Base-by-base conservation (phyloP, 1,140 invertebrate genomes). In the Lysiphlebus fabarum region DNA sequence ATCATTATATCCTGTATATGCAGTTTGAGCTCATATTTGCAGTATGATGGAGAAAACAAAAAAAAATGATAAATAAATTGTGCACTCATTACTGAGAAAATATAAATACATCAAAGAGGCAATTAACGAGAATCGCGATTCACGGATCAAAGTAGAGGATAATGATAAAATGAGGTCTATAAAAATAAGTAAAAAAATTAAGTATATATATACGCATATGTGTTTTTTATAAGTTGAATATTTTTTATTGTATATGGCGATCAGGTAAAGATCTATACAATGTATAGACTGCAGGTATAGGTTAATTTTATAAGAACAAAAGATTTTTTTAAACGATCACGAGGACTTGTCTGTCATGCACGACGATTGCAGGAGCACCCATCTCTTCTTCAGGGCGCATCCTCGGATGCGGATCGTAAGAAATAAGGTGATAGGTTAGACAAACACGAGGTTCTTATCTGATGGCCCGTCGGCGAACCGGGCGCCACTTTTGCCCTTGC, bases 401-500 rank as follows among this genome's bases (percentile, higher is more conserved):
- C 62, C 53, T 34, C 47, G 62, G 66, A 60, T 55, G 53, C 53
- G 65, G 68, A 71, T 67, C 67, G 65, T 65, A 66, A 68, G 68
- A 62, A 67, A 53, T 53, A 45, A 76, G 72, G 74, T 76, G 69
- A 74, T 71, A 76, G 74, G 74, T 76, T 76, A 76, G 70, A 66
- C 71, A 76, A 76, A 76, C 74, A 76, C 71, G 70, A 49, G 62
- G 65, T 65, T 53, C 70, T 74, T 76, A 76, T 74, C 74, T 74
- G 74, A 76, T 76, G 72, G 74, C 71, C 72, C 72, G 74, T 76
- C 74, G 74, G 67, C 71, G 63, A 41, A 17, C 10, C 56, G 56
- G 58, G 58, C 58, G 58, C 58, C 58, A 44, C 14, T 43, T 53
- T 49, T 26, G 57, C 54, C 43, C 17, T 33, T 17, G 26, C 57